Percentiles rank a stretch among this genome's conserved stretches.
phyloP scores from a whole-genome alignment of 2,888 invertebrate genomes.

The Drosophila kuntzei region DNA sequence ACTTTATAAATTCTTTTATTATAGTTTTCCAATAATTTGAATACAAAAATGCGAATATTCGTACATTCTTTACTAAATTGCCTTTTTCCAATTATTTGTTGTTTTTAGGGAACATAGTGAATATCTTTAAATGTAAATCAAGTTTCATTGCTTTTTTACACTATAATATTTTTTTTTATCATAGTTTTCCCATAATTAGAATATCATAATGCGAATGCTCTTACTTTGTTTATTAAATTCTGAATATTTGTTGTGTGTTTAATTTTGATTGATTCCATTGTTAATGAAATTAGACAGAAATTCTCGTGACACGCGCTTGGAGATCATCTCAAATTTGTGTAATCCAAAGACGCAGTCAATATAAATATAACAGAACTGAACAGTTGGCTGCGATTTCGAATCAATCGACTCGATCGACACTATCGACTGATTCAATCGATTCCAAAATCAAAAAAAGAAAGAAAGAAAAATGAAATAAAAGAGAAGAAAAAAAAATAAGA shows the following conservation, averaged over 20 bases:
- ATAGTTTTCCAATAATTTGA: background rate
- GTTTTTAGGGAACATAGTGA: too few relatives aligned
- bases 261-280: constrained; percentile 50
- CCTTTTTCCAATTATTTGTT: background rate
- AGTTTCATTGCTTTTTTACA: too few relatives aligned
- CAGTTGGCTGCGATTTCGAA: constrained; percentile 62
- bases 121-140: too few relatives aligned
- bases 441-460: constrained; percentile 24
- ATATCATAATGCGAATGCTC: background rate
- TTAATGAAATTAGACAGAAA: constrained; percentile 10
- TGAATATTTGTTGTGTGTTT: background rate
- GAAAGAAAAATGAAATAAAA: constrained; percentile 4
- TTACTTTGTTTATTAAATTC: background rate
- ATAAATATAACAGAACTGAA: constrained; percentile 63
- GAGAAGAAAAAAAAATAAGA: constrained; percentile 13
- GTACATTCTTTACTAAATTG: too few relatives aligned
- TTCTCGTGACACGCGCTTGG: constrained; percentile 47
- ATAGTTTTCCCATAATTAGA: background rate
- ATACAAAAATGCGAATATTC: background rate
- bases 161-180: background rate
- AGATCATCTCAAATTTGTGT: constrained; percentile 13
- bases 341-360: constrained; percentile 62
- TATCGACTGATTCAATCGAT: constrained; percentile 17
- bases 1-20: background rate
- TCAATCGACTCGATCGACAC: constrained; percentile 27